These are phyloP conservation scores for Montipora efflorescens DNA, from an alignment of 64 coral and sea anemone genomes.

Conservation along the genomic window DNA sequence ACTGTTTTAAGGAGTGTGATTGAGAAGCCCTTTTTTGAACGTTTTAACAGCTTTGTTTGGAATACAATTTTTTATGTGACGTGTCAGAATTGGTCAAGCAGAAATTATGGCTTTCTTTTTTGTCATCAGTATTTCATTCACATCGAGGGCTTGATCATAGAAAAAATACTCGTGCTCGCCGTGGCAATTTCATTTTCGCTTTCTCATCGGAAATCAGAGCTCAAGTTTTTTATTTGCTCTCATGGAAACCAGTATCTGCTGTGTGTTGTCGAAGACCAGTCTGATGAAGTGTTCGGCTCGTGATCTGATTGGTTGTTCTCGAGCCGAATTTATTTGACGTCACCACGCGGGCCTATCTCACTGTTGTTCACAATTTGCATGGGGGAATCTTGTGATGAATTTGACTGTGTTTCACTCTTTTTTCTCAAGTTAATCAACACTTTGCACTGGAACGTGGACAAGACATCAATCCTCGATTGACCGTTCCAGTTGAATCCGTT, in stretches of 20 bases:
- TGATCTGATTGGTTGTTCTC: slow-evolving; percentile 20
- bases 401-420: neutral
- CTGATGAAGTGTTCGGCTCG: neutral
- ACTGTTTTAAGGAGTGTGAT: neutral
- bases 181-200: neutral
- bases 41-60: neutral
- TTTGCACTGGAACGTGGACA: slow-evolving; percentile 6
- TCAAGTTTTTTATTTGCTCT: neutral
- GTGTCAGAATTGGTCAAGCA: neutral
- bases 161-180: neutral
- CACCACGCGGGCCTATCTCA: slow-evolving; percentile 27
- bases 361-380: slow-evolving; percentile 49
- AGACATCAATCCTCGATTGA: slow-evolving; percentile 34
- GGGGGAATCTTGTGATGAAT: slow-evolving; percentile 48
- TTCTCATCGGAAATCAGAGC: neutral
- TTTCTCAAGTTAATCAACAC: slow-evolving; percentile 3
- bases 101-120: neutral
- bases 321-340: slow-evolving; percentile 43
- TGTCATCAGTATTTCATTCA: neutral
- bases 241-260: neutral
- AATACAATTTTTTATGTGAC: neutral
- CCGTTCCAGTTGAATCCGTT: slow-evolving; percentile 5
- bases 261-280: neutral
- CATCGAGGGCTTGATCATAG: neutral
- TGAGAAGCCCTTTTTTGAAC: neutral